A percentile compares a stretch with the other conserved stretches of the same genome.
These are phyloP conservation scores for Sycophila sp. DNA, from an alignment of 1,140 invertebrate genomes.

Conservation along the genomic window DNA sequence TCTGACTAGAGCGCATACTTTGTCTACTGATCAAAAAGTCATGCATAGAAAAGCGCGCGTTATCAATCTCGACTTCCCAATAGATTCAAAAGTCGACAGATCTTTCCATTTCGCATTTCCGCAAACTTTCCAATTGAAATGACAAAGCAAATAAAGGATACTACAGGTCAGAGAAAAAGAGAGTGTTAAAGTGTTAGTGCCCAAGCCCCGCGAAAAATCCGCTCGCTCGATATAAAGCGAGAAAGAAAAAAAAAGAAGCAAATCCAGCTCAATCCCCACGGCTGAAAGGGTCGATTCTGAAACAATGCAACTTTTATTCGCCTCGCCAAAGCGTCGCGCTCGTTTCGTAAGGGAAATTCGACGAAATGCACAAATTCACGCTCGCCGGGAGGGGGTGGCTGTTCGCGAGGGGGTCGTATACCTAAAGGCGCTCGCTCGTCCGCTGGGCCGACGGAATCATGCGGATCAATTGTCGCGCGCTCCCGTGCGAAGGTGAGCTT, in stretches of 20 bases:
- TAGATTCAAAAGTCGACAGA: not conserved
- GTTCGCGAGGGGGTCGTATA: slow-evolving; percentile 3
- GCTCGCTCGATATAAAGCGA: not conserved
- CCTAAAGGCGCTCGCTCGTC: slow-evolving; percentile 2
- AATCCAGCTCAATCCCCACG: too few species aligned
- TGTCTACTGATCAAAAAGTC: slow-evolving; percentile 10
- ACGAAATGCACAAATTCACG: too few species aligned
- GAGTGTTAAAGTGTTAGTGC: too few species aligned
- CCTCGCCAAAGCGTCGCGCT: too few species aligned
- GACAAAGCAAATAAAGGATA: not conserved
- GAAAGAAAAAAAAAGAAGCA: not conserved
- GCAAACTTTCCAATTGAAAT: not conserved
- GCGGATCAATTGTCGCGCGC: slow-evolving; percentile 53
- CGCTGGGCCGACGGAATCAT: slow-evolving; percentile 48
- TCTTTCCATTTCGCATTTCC: not conserved
- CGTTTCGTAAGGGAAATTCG: too few species aligned
- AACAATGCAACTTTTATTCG: too few species aligned
- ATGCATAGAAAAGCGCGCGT: not conserved
- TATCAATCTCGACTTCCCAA: slow-evolving; percentile 16
- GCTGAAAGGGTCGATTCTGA: too few species aligned
- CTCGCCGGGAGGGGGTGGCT: not conserved
- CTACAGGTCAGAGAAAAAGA: not conserved
- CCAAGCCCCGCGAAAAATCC: too few species aligned
- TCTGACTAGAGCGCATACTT: slow-evolving; percentile 16
- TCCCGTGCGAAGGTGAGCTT: slow-evolving; percentile 53